Conservation (phyloP, 1,140 invertebrate genomes). For the Subanguina moxae region DNA sequence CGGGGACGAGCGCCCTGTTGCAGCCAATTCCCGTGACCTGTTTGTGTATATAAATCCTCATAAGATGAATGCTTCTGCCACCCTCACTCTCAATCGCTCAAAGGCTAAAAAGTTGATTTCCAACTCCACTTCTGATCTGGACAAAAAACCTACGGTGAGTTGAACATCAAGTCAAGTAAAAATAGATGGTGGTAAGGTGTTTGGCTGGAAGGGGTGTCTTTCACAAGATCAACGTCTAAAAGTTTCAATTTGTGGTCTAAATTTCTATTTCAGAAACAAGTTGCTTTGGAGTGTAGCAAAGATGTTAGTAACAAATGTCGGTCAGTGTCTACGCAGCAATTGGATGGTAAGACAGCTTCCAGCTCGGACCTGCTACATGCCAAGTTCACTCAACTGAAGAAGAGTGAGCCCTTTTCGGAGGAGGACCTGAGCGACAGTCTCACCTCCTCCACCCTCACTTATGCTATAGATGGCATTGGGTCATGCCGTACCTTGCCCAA, state of each 20-base stretch:
- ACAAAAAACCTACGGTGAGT: background rate
- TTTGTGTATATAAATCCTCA: background rate
- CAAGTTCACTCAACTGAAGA: background rate
- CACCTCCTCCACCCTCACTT: background rate
- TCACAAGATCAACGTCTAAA: too few relatives aligned
- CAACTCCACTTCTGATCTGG: background rate
- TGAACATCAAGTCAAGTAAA: too few relatives aligned
- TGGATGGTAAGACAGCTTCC: too few relatives aligned
- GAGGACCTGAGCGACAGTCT: background rate
- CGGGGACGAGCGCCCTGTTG: background rate
- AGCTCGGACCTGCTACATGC: too few relatives aligned
- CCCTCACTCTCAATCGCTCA: background rate
- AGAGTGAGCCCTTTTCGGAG: background rate
- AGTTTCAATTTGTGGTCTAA: too few relatives aligned
- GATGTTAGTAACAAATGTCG: too few relatives aligned
- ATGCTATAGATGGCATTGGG: background rate
- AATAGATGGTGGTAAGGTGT: too few relatives aligned
- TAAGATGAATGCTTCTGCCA: background rate
- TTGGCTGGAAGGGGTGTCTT: too few relatives aligned
- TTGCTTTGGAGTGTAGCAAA: too few relatives aligned
- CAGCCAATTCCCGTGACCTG: slow-evolving; percentile 1
- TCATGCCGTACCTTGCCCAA: background rate
- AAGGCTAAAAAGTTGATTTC: background rate
- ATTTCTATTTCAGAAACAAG: too few relatives aligned
- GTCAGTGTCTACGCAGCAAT: too few relatives aligned